Conservation (phyloP, 2,888 invertebrate genomes). For the Spilosoma lubricipeda region DNA sequence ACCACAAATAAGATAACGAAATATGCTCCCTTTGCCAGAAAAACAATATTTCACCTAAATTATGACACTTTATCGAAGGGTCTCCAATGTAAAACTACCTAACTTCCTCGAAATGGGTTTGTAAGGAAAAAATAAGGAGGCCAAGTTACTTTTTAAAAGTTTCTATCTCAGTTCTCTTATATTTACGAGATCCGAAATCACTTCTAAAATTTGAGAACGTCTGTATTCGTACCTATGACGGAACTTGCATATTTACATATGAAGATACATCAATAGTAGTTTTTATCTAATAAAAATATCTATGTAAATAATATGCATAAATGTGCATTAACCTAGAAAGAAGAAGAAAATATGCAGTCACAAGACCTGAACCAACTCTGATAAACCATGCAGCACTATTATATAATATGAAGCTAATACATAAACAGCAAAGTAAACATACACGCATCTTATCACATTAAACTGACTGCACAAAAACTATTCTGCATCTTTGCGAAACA, state of each 20-base stretch:
- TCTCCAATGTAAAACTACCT: conserved; percentile 78
- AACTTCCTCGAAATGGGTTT: conserved; percentile 73
- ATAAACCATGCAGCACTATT: too few relatives aligned
- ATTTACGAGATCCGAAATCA: conserved; percentile 75
- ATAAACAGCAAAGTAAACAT: too few relatives aligned
- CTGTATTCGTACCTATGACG: conserved; percentile 61
- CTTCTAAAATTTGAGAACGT: conserved; percentile 73
- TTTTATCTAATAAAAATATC: conserved; percentile 18
- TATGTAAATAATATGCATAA: neutral
- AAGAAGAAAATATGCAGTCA: neutral
- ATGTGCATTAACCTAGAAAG: neutral
- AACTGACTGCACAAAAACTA: neutral
- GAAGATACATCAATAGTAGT: too few relatives aligned
- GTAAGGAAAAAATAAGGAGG: conserved; percentile 74
- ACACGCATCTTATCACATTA: neutral
- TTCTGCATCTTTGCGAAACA: neutral
- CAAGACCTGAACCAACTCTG: neutral
- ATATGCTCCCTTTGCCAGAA: conserved; percentile 67
- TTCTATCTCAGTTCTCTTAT: conserved; percentile 69
- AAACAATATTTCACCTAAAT: conserved; percentile 80
- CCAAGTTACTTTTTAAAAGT: conserved; percentile 74
- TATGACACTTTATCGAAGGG: conserved; percentile 82
- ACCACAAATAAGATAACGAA: conserved; percentile 71
- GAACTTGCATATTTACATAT: conserved; percentile 64
- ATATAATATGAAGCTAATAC: neutral